phyloP scores from a whole-genome alignment of 2,797 vertebrate species.

The Cuniculus paca region DNA sequence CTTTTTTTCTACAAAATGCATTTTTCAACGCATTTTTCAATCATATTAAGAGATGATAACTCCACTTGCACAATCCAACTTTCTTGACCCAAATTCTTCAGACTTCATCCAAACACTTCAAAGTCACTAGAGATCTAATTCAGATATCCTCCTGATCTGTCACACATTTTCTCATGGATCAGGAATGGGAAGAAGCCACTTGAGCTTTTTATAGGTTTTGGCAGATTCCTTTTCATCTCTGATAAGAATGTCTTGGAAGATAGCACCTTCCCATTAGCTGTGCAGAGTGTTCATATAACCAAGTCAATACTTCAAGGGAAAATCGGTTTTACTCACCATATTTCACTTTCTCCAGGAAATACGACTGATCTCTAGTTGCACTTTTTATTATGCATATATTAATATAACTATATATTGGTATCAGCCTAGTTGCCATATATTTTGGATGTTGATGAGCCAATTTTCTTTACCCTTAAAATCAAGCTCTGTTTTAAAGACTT shows the following conservation, averaged over 20 bases:
- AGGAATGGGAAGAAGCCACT: not conserved
- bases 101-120: conserved; percentile 13
- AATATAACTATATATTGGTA: not conserved
- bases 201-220: conserved; percentile 30
- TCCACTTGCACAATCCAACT: not conserved
- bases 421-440: not conserved
- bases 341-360: not conserved
- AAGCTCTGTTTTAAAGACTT: not conserved
- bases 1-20: not conserved
- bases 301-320: not conserved
- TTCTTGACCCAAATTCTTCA: not conserved
- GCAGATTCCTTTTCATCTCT: conserved; percentile 34
- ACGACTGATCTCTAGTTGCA: not conserved
- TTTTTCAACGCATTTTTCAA: not conserved
- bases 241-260: conserved; percentile 61
- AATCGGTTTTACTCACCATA: not conserved
- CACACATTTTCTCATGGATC: conserved; percentile 47
- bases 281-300: conserved; percentile 44
- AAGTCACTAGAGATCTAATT: not conserved
- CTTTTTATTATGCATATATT: not conserved
- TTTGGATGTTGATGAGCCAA: not conserved
- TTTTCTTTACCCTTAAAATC: conserved; percentile 39
- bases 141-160: not conserved
- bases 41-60: not conserved
- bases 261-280: not conserved